Evolutionary conservation across 2,113 vertebrate genomes (phyloP).

Genomic region (Edolisoma coerulescens): DNA sequence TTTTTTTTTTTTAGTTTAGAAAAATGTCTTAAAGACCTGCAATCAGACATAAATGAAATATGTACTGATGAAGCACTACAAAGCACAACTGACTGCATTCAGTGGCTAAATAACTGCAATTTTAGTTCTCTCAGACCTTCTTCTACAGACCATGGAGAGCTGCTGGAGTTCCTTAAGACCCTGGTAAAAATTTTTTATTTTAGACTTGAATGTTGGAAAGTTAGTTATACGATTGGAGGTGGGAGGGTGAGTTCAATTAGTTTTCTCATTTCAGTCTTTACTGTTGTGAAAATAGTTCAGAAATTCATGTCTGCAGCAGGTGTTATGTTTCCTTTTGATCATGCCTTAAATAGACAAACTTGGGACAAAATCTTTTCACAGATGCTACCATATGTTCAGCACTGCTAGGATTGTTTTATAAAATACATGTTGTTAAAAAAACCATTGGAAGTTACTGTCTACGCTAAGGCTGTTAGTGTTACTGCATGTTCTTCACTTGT

Average conservation of each 20-base stretch:
- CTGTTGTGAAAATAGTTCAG: background rate
- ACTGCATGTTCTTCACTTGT: background rate
- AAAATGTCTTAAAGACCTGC: conserved; percentile 83
- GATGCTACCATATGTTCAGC: background rate
- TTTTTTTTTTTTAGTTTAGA: conserved; percentile 75
- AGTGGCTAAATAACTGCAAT: conserved; percentile 78
- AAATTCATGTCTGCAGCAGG: background rate
- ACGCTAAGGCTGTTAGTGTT: background rate
- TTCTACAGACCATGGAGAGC: conserved; percentile 74
- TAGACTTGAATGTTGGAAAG: background rate
- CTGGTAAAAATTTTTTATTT: conserved; percentile 77
- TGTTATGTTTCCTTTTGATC: background rate
- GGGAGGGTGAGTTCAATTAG: background rate
- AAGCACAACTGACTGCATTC: conserved; percentile 79
- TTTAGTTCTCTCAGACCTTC: conserved; percentile 64
- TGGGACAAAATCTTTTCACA: background rate
- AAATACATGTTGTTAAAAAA: background rate
- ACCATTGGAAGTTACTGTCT: background rate
- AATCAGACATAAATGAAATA: conserved; percentile 78
- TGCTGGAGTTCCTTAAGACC: conserved; percentile 85
- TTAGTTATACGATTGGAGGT: background rate
- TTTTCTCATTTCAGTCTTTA: background rate
- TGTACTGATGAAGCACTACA: conserved; percentile 68
- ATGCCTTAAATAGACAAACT: background rate
- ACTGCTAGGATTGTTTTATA: background rate